phyloP scores from a whole-genome alignment of 2,888 invertebrate species.

The Chymomyza procnemis region DNA sequence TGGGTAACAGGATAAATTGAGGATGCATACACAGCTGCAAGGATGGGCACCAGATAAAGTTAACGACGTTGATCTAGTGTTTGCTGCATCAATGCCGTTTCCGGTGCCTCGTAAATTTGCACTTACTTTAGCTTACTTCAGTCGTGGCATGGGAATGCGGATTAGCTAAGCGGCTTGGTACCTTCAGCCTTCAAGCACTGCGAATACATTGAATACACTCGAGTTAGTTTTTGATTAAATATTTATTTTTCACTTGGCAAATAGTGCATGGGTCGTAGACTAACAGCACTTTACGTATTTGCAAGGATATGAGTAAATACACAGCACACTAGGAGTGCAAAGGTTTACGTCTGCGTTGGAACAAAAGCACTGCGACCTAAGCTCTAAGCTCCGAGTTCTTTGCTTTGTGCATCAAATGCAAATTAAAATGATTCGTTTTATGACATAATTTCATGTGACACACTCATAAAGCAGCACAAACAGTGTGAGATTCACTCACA shows the following conservation, averaged over 20 bases:
- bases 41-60: neutral
- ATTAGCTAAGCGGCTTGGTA: neutral
- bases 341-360: neutral
- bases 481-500: neutral
- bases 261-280: neutral
- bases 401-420: neutral
- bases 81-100: neutral
- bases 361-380: neutral
- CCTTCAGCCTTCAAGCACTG: neutral
- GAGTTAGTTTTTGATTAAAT: slow-evolving; percentile 15
- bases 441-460: slow-evolving; percentile 5
- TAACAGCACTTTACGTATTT: neutral
- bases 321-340: neutral
- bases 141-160: neutral
- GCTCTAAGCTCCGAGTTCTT: neutral
- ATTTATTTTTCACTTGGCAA: slow-evolving; percentile 12
- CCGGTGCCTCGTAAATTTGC: neutral
- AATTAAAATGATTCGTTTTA: slow-evolving; percentile 12
- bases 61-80: neutral
- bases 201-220: neutral
- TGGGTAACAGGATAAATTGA: neutral
- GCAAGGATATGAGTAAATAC: neutral
- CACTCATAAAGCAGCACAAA: neutral
- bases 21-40: neutral
- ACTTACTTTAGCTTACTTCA: neutral